Base-by-base conservation (phyloP, 2,113 vertebrate species). In the Tringa solitaria region DNA sequence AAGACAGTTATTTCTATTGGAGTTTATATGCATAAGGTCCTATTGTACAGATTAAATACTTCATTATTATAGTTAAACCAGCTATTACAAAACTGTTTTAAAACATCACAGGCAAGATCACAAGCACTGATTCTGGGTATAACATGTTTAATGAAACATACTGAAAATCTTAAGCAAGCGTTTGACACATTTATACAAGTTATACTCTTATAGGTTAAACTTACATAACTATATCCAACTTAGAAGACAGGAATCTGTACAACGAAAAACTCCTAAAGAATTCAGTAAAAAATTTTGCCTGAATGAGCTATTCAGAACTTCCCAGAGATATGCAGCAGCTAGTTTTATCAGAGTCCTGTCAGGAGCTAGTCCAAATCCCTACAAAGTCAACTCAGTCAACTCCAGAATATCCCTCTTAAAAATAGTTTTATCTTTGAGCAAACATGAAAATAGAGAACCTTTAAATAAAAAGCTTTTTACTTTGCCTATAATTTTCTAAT, bases 401-500 rank as follows among this genome's bases (percentile, higher is more conserved):
- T 59, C 27, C 46, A 12, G 17, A 90, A 46, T 12, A 83, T 3
- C 9, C 1, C n/a, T 51, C 37, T 73, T 76, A 68, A 80, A 92
- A 93, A 13, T 0, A 61, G 35, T 73, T 87, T 73, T 73, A 37
- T 70, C 24, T 37, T 77, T 84, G 14, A 84, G 17, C 37, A 77
- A 87, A 70, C 5, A 56, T 8, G 35, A 87, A 54, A 46, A 78
- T 12, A 78, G 7, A 54, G 26, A 43, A 48, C 32, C 35, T 74
- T 93, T 73, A 30, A 79, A 80, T 14, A 73, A 83, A 87, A 27
- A 1, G 1, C 5, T 69, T 84, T 64, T 76, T 64, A 53, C 15
- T 91, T 76, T 67, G 28, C 11, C 32, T 90, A 12, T 84, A 50
- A 72, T 74, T 95, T 96, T 59, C 54, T 91, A 32, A 60, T 86